Evolutionary conservation across 23 tunicate species (phyloP).

Genomic region (Styela plicata): DNA sequence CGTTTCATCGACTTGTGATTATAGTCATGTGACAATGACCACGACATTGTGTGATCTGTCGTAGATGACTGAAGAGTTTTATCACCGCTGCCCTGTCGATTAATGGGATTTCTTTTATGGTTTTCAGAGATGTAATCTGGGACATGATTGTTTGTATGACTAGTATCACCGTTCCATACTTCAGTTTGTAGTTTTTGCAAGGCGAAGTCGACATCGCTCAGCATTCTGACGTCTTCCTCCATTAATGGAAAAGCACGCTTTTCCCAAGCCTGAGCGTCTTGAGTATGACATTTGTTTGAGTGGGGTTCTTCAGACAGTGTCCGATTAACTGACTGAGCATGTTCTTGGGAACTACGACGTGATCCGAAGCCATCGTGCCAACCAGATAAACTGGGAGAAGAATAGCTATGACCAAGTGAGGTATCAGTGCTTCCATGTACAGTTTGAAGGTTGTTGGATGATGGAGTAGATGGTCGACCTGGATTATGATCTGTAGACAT

Average conservation of each 20-base stretch:
- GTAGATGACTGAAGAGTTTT: neutral
- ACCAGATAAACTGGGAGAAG: neutral
- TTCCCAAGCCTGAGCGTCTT: conserved; percentile 36
- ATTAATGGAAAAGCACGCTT: conserved; percentile 48
- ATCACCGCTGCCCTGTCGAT: neutral
- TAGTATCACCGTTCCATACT: neutral
- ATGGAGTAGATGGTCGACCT: neutral
- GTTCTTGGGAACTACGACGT: conserved; percentile 5
- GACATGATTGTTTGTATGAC: neutral
- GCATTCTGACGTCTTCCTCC: conserved; percentile 48
- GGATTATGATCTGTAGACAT: neutral
- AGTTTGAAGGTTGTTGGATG: neutral
- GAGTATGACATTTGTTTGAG: neutral
- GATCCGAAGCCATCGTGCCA: conserved; percentile 10
- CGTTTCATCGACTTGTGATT: neutral
- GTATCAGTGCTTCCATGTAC: neutral
- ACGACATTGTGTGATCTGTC: neutral
- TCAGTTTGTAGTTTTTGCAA: neutral
- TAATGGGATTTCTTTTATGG: neutral
- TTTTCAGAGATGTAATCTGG: neutral
- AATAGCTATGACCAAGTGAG: neutral
- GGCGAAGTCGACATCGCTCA: conserved; percentile 35
- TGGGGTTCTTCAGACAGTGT: neutral
- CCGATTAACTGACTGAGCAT: neutral
- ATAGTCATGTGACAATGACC: neutral